Evolutionary conservation across 2,888 invertebrate species (phyloP).

Genomic region (Lepidochrysops patricia): DNA sequence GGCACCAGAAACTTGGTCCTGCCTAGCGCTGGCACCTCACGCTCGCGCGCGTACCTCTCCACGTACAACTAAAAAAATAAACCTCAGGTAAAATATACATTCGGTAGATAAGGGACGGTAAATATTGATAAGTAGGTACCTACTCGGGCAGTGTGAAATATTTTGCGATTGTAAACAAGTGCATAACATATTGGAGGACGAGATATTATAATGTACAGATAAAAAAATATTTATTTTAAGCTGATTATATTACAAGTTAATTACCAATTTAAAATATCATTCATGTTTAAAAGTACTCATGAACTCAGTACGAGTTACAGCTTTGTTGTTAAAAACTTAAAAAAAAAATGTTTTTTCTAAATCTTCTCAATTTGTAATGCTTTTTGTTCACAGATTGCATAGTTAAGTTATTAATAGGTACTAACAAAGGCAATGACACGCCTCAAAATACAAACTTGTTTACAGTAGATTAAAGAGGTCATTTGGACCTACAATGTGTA

Average conservation of each 20-base stretch:
- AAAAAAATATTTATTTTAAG: too few species aligned
- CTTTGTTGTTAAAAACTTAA: too few species aligned
- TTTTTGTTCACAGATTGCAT: background rate
- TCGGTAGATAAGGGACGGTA: constrained; percentile 10
- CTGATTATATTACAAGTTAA: too few species aligned
- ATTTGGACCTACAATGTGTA: constrained; percentile 1
- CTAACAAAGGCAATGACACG: constrained; percentile 4
- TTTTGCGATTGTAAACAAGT: background rate
- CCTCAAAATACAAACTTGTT: constrained; percentile 1
- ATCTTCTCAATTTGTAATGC: too few species aligned
- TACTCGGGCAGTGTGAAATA: background rate
- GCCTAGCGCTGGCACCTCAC: constrained; percentile 81
- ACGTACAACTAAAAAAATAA: constrained; percentile 80
- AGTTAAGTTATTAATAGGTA: background rate
- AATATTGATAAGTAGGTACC: constrained; percentile 7
- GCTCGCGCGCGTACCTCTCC: constrained; percentile 84
- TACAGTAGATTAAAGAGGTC: constrained; percentile 10
- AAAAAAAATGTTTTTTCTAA: too few species aligned
- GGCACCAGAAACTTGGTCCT: constrained; percentile 91
- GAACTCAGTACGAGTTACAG: too few species aligned
- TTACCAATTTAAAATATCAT: too few species aligned
- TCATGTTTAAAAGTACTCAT: too few species aligned
- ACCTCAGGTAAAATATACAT: background rate
- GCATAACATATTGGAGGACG: too few species aligned
- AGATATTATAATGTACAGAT: too few species aligned